Conservation (phyloP, 2,888 invertebrate genomes). For the Minunthozetes semirufus region DNA sequence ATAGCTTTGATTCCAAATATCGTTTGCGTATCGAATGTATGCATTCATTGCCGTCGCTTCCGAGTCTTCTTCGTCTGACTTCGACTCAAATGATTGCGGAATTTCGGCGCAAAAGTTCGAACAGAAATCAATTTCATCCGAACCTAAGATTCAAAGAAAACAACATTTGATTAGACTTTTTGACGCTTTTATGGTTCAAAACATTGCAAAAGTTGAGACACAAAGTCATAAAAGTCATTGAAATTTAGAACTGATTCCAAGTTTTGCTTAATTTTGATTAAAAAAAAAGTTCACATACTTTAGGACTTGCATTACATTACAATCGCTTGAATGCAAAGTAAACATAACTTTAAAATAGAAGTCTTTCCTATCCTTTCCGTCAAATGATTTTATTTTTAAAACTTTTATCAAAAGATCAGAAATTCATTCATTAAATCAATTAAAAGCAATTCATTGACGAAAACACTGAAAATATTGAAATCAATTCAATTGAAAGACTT, state of each 20-base stretch:
- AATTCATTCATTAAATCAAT: no score
- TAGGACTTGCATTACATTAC: no score
- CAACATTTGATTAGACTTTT: not conserved
- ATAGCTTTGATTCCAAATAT: conserved; percentile 1
- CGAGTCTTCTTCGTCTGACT: not conserved
- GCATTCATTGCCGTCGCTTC: not conserved
- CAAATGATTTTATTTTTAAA: no score
- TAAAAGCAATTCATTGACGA: no score
- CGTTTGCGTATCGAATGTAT: not conserved
- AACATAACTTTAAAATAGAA: no score
- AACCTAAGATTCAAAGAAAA: not conserved
- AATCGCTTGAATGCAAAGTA: no score
- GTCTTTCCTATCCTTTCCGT: no score
- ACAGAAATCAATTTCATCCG: not conserved
- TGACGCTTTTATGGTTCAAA: not conserved
- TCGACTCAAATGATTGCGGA: not conserved
- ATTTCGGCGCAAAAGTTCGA: not conserved
- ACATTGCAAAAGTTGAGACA: no score
- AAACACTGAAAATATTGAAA: no score
- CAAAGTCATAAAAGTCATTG: not conserved
- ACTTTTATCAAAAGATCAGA: no score
- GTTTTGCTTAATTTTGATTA: not conserved
- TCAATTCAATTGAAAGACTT: no score
- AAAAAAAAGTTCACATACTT: not conserved
- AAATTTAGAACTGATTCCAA: conserved; percentile 1